Conservation (phyloP, 1,140 invertebrate genomes). For the Liolophura sinensis region DNA sequence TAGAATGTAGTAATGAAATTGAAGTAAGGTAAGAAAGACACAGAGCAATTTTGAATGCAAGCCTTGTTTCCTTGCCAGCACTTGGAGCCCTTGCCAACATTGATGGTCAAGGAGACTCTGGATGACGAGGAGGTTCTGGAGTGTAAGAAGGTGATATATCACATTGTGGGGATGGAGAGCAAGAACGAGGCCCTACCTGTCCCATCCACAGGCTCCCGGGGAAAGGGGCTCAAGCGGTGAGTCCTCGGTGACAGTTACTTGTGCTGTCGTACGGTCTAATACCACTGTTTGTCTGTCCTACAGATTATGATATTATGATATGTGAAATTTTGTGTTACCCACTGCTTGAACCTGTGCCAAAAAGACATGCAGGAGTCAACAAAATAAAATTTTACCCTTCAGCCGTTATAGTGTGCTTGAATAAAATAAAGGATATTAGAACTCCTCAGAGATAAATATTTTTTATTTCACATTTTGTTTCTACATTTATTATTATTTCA, state of each 20-base stretch:
- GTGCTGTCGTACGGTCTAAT: no score
- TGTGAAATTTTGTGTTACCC: not conserved
- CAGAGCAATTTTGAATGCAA: no score
- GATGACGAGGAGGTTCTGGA: conserved; percentile 83
- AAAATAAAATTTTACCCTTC: no score
- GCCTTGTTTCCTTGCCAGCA: conserved; percentile 63
- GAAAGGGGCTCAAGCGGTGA: conserved; percentile 61
- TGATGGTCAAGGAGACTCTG: conserved; percentile 82
- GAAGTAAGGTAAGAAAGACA: no score
- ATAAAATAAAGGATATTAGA: no score
- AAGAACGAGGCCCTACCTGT: conserved; percentile 80
- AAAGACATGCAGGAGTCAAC: no score
- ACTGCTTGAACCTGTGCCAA: not conserved
- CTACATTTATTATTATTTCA: no score
- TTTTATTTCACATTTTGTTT: no score
- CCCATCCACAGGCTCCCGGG: conserved; percentile 62
- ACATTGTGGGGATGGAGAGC: conserved; percentile 79
- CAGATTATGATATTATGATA: conserved; percentile 1
- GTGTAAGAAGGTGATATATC: conserved; percentile 85
- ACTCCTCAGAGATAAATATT: no score
- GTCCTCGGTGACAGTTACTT: not conserved
- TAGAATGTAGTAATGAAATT: no score
- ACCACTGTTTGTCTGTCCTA: no score
- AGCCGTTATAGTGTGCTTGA: no score
- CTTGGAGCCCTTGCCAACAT: conserved; percentile 76